Conservation (phyloP, 2,113 vertebrate species). For the Gracilinanus agilis region DNA sequence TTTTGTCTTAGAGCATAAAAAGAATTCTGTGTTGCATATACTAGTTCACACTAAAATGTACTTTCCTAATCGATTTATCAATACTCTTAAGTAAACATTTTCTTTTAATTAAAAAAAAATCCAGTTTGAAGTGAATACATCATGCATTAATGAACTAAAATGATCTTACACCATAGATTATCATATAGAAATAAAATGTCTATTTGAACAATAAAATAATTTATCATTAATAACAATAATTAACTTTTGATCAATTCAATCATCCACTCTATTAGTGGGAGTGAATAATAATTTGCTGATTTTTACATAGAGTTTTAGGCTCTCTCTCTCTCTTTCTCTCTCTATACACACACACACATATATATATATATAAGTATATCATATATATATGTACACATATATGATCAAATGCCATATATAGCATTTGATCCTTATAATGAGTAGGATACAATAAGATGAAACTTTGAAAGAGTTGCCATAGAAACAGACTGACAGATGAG, state of each 20-base stretch:
- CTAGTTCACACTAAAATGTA: background rate
- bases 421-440: background rate
- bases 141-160: background rate
- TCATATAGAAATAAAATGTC: background rate
- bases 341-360: too few relatives aligned
- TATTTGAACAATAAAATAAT: background rate
- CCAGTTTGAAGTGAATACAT: slow-evolving; percentile 10
- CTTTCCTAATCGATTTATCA: slow-evolving; percentile 5
- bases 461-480: too few relatives aligned
- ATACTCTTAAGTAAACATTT: background rate
- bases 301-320: background rate
- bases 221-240: background rate
- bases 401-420: background rate
- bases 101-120: slow-evolving; percentile 1
- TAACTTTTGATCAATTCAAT: background rate
- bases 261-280: background rate
- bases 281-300: background rate
- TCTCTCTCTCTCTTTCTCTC: too few relatives aligned
- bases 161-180: background rate
- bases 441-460: too few relatives aligned
- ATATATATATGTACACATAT: too few relatives aligned
- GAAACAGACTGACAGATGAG: too few relatives aligned
- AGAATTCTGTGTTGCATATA: background rate
- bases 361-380: too few relatives aligned
- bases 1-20: background rate